These are phyloP conservation scores for Synanthedon vespiformis DNA, from an alignment of 2,888 invertebrate genomes.

Conservation along the genomic window DNA sequence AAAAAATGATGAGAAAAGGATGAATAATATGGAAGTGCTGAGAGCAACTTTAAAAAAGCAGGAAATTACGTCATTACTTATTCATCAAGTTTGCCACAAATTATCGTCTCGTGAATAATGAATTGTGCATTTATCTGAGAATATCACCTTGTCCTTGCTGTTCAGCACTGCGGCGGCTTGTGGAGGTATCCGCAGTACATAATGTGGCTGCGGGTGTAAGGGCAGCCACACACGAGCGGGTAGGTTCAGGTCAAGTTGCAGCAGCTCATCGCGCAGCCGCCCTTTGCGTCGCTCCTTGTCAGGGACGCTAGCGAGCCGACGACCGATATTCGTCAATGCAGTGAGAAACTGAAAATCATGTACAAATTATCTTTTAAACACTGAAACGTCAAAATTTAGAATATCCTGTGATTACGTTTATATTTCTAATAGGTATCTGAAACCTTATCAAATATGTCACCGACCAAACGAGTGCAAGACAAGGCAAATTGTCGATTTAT, in stretches of 20 bases:
- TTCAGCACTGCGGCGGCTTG: conserved; percentile 98
- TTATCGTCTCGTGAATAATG: too few species aligned
- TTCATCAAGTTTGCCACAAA: too few species aligned
- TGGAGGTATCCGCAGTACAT: conserved; percentile 96
- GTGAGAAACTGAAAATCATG: conserved; percentile 43
- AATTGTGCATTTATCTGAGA: too few species aligned
- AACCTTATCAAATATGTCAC: too few species aligned
- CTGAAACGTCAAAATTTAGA: background rate
- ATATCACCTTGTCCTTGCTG: conserved; percentile 89
- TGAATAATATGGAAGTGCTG: too few species aligned
- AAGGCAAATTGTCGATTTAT: too few species aligned
- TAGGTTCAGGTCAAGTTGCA: conserved; percentile 93
- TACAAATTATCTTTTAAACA: too few species aligned
- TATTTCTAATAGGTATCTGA: too few species aligned
- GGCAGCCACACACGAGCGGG: conserved; percentile 99
- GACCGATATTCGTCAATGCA: conserved; percentile 52
- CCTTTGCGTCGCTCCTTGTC: conserved; percentile 89
- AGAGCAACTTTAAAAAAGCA: too few species aligned
- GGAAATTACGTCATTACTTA: too few species aligned
- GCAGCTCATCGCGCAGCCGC: conserved; percentile 91
- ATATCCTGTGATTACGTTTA: background rate
- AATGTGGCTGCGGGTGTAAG: conserved; percentile 88
- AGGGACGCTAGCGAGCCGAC: conserved; percentile 50
- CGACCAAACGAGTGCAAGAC: too few species aligned
- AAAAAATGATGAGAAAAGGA: too few species aligned